Conservation (phyloP, 2,888 invertebrate species). For the Scaptomyza caliginosa region DNA sequence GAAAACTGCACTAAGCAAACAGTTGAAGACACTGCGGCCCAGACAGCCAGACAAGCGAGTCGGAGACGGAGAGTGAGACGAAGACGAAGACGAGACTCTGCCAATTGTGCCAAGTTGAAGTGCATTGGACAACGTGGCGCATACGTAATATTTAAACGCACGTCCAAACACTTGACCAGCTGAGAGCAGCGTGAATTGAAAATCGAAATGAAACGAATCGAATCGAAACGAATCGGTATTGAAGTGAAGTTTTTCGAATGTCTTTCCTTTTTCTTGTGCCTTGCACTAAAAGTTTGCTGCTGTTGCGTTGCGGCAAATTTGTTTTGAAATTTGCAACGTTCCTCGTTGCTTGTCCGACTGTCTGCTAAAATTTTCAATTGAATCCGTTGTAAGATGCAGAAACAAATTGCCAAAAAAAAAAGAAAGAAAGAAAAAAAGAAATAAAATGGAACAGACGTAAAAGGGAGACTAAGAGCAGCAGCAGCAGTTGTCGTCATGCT, state of each 20-base stretch:
- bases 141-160: constrained; percentile 76
- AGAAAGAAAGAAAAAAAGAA: constrained; percentile 2
- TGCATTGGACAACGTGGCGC: constrained; percentile 64
- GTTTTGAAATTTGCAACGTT: constrained; percentile 69
- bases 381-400: constrained; percentile 69
- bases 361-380: constrained; percentile 73
- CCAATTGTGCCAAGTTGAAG: constrained; percentile 60
- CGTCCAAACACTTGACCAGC: constrained; percentile 69
- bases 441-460: neutral
- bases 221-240: constrained; percentile 48
- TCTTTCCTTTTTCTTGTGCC: neutral
- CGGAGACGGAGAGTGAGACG: constrained; percentile 4
- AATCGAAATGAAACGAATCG: constrained; percentile 57
- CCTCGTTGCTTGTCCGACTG: constrained; percentile 36
- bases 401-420: constrained; percentile 65
- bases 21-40: constrained; percentile 36
- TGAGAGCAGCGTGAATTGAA: constrained; percentile 37
- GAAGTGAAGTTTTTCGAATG: constrained; percentile 46
- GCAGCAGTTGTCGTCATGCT: constrained; percentile 53
- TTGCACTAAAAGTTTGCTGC: constrained; percentile 40
- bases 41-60: constrained; percentile 15
- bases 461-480: constrained; percentile 9
- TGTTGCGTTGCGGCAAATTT: constrained; percentile 74
- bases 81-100: constrained; percentile 40
- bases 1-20: constrained; percentile 65